Conservation (phyloP, 2,113 vertebrate genomes). For the Etia nguti region DNA sequence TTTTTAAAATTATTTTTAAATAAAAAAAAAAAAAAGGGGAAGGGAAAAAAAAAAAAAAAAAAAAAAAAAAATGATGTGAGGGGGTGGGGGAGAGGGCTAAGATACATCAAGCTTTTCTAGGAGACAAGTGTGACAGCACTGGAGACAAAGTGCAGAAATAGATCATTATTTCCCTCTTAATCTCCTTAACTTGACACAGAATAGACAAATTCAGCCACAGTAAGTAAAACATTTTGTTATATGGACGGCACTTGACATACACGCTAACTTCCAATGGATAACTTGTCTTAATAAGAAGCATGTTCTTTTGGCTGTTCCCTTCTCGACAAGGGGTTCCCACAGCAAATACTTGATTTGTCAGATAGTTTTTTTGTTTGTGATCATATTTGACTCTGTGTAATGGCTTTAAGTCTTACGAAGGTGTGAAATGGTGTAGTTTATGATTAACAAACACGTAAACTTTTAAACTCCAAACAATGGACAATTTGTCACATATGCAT, state of each 20-base stretch:
- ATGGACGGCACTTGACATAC: neutral
- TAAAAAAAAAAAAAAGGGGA: too few species aligned
- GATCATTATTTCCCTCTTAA: neutral
- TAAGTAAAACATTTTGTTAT: neutral
- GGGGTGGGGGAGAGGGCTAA: neutral
- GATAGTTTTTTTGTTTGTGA: neutral
- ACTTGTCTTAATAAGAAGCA: slow-evolving; percentile 18
- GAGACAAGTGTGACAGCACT: neutral
- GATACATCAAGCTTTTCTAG: neutral
- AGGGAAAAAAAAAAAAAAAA: too few species aligned
- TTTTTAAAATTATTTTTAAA: too few species aligned
- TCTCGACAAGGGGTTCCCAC: neutral
- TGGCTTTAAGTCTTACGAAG: neutral
- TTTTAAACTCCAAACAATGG: neutral
- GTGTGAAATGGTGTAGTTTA: neutral
- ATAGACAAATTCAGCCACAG: neutral
- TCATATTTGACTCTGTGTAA: neutral
- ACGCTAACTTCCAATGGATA: slow-evolving; percentile 4
- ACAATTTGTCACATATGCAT: neutral
- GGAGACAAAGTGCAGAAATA: neutral
- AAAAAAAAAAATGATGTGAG: too few species aligned
- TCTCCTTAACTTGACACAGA: neutral
- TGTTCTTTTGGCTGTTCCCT: neutral
- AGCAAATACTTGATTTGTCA: neutral
- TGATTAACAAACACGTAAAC: neutral